Percentiles rank a stretch among this genome's conserved stretches.
phyloP scores from a whole-genome alignment of 2,113 vertebrate genomes.

The Delphinus delphis region DNA sequence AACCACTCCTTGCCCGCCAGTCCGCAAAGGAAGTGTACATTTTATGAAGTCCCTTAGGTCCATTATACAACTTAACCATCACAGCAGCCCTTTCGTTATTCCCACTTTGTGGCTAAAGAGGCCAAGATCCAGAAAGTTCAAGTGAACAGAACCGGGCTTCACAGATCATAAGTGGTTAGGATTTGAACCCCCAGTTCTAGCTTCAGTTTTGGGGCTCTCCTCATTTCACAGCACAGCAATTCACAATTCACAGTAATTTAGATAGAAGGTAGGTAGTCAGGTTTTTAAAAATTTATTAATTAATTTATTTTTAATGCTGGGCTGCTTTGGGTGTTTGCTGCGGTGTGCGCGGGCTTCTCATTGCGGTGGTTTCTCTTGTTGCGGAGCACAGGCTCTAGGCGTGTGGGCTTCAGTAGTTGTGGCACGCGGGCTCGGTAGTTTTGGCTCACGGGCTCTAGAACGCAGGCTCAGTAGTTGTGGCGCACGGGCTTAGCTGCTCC shows the following conservation, averaged over 20 bases:
- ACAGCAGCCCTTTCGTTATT: fast-evolving
- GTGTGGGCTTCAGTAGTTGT: no score
- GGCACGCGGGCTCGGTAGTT: no score
- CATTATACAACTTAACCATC: background rate
- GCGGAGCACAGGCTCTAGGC: no score
- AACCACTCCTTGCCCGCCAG: background rate
- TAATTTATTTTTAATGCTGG: no score
- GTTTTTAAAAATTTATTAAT: background rate
- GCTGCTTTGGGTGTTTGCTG: no score
- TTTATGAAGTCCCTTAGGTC: background rate
- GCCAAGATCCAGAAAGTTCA: background rate
- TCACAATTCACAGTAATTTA: background rate
- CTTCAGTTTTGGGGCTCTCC: background rate
- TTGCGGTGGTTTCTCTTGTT: no score
- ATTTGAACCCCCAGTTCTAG: background rate
- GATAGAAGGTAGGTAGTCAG: background rate
- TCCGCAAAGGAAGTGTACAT: background rate
- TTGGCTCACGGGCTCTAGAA: no score
- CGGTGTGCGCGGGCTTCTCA: no score
- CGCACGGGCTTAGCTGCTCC: no score
- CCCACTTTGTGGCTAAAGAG: background rate
- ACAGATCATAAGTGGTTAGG: background rate
- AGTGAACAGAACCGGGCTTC: background rate
- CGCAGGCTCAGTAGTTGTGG: no score
- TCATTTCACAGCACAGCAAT: background rate